These are phyloP conservation scores for Tetramorium parvispinum DNA, from an alignment of 1,140 invertebrate genomes.

Conservation along the genomic window DNA sequence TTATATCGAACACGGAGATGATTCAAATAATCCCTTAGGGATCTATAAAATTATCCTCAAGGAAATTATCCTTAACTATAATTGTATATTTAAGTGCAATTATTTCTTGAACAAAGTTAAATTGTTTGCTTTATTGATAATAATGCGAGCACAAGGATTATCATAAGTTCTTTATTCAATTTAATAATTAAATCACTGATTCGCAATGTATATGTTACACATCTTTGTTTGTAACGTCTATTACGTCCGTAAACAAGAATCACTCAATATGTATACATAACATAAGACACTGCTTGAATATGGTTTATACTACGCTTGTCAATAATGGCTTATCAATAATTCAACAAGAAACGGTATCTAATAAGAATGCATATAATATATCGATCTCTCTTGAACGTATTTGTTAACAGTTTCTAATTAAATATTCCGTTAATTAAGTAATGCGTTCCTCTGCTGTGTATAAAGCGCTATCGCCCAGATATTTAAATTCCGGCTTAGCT, in stretches of 20 bases:
- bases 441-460: background rate
- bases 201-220: constrained; percentile 9
- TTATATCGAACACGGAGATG: background rate
- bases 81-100: background rate
- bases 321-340: constrained; percentile 51
- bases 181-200: background rate
- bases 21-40: background rate
- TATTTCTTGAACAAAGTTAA: background rate
- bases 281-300: constrained; percentile 3
- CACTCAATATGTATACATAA: constrained; percentile 14
- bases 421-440: constrained; percentile 31
- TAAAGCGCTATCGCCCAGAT: constrained; percentile 2
- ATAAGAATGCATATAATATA: constrained; percentile 49
- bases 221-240: constrained; percentile 10
- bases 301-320: constrained; percentile 28
- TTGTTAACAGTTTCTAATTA: constrained; percentile 31
- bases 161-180: background rate
- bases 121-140: background rate
- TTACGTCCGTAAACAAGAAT: constrained; percentile 29
- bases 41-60: background rate
- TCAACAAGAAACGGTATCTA: constrained; percentile 57
- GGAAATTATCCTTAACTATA: background rate
- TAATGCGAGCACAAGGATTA: background rate
- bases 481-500: constrained; percentile 19
- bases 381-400: constrained; percentile 5